These are phyloP conservation scores for Corticium candelabrum DNA, from an alignment of 37 sponge, comb jelly and placozoan species.

Conservation along the genomic window DNA sequence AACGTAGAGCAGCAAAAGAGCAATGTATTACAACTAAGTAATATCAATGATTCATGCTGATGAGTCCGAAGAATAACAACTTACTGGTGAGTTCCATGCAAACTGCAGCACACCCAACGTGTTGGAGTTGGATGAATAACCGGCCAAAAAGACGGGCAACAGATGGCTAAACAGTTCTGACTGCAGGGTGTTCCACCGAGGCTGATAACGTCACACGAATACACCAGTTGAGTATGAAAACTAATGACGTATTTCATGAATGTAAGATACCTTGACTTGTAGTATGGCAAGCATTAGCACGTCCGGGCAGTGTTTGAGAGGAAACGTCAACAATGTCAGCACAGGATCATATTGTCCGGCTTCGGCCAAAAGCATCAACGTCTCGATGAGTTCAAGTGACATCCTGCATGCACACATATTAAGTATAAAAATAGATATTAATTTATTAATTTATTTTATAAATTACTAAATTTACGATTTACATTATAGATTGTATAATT, in stretches of 20 bases:
- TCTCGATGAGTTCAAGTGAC: constrained; percentile 72
- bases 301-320: constrained; percentile 92
- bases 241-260: not conserved
- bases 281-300: constrained; percentile 73
- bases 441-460: no score
- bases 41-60: no score
- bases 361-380: constrained; percentile 77
- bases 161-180: not conserved
- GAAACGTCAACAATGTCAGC: constrained; percentile 46
- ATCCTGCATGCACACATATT: constrained; percentile 37
- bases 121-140: no score
- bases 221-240: not conserved
- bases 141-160: not conserved
- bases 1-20: not conserved
- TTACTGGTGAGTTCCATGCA: not conserved
- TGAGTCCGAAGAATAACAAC: no score
- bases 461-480: no score
- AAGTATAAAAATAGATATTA: not conserved
- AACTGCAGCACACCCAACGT: not conserved
- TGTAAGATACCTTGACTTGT: constrained; percentile 47
- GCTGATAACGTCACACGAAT: no score
- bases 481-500: no score
- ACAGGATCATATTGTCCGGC: constrained; percentile 79
- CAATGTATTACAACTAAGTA: not conserved
- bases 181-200: not conserved